Evolutionary conservation across 2,113 vertebrate genomes (phyloP).

Genomic region (Dendrocopos noguchii): DNA sequence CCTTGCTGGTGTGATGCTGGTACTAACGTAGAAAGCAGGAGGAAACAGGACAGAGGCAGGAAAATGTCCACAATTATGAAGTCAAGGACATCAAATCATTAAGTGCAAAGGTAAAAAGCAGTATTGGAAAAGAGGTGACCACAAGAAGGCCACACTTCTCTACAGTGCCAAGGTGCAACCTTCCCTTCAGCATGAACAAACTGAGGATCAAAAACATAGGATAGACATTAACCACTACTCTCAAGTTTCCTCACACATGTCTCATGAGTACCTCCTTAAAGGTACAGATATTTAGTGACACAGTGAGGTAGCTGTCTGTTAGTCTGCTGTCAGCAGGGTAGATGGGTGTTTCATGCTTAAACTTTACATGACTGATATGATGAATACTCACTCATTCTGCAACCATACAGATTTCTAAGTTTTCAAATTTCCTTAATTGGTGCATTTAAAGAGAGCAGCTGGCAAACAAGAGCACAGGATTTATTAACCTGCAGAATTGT

Average conservation of each 20-base stretch:
- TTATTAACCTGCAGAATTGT: background rate
- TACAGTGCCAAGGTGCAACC: background rate
- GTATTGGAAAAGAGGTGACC: background rate
- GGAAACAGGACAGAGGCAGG: background rate
- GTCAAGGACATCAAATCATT: background rate
- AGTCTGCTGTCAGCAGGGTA: background rate
- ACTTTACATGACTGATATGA: rapidly evolving
- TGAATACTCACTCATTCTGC: background rate
- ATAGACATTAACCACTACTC: background rate
- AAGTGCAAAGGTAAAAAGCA: background rate
- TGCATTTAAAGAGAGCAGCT: background rate
- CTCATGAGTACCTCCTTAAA: background rate
- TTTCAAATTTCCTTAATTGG: slow-evolving; percentile 24
- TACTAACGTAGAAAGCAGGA: background rate
- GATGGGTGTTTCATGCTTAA: background rate
- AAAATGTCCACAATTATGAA: background rate
- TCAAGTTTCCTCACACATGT: background rate
- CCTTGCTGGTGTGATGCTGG: background rate
- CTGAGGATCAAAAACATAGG: background rate
- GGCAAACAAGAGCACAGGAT: background rate
- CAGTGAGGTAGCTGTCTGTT: background rate
- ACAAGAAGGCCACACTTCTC: background rate
- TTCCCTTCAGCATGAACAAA: background rate
- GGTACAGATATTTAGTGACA: background rate
- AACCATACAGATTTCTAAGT: background rate